Conservation (phyloP, 2,888 invertebrate species). For the Rotaria sp. region DNA sequence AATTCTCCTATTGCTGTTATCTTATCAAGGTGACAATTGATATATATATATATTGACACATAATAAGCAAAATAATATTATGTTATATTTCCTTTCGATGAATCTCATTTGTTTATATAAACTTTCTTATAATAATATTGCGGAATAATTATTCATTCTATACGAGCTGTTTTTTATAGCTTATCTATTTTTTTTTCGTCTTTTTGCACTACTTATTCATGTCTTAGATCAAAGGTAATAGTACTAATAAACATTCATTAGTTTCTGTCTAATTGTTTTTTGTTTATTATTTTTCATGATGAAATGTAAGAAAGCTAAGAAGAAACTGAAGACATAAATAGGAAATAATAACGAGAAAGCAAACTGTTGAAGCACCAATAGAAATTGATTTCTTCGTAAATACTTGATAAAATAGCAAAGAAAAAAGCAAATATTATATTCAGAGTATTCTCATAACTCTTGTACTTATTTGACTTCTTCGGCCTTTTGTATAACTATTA, state of each 20-base stretch:
- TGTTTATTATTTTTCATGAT: not conserved
- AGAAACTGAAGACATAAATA: not conserved
- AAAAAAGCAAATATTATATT: not conserved
- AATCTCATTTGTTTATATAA: no score
- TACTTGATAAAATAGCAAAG: not conserved
- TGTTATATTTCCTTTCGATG: not conserved
- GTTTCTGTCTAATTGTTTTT: not conserved
- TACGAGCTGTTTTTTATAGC: not conserved
- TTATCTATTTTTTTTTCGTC: not conserved
- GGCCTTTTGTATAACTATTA: not conserved
- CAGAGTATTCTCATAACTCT: not conserved
- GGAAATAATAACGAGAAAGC: not conserved
- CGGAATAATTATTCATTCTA: not conserved
- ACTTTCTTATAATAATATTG: not conserved
- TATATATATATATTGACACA: not conserved
- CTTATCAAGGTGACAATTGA: not conserved
- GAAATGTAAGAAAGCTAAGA: not conserved
- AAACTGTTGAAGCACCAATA: not conserved
- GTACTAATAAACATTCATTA: not conserved
- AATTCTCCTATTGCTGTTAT: not conserved
- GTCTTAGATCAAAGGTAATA: not conserved
- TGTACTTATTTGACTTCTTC: not conserved
- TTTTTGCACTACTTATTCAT: not conserved
- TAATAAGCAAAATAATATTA: not conserved
- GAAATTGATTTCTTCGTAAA: not conserved